phyloP scores from a whole-genome alignment of 2,888 invertebrate genomes.

The Masnerella sp. region DNA sequence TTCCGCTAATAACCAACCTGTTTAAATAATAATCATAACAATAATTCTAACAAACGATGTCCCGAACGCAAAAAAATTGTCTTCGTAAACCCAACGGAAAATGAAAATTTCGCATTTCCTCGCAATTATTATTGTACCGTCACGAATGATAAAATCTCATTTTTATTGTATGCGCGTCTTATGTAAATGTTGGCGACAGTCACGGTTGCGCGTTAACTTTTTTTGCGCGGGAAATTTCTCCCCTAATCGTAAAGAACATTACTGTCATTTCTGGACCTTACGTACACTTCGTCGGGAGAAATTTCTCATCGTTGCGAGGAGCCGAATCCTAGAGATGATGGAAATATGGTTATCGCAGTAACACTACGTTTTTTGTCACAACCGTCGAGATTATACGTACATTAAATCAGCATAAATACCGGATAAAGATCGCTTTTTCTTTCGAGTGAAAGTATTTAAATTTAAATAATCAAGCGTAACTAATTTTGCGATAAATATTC shows the following conservation, averaged over 20 bases:
- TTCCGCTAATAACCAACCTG: neutral
- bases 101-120: neutral
- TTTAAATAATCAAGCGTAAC: constrained; percentile 1
- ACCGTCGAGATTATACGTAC: constrained; percentile 8
- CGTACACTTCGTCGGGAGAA: constrained; percentile 11
- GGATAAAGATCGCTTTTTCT: constrained; percentile 1
- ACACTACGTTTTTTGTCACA: constrained; percentile 5
- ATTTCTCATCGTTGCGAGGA: constrained; percentile 28
- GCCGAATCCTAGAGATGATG: constrained; percentile 8
- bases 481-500: too few relatives aligned
- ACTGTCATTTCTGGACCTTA: constrained; percentile 43
- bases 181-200: constrained; percentile 23
- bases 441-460: constrained; percentile 2
- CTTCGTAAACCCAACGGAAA: neutral
- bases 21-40: too few relatives aligned
- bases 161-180: constrained; percentile 24
- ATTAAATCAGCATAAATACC: constrained; percentile 16
- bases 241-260: constrained; percentile 55
- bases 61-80: neutral
- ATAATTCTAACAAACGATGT: too few relatives aligned
- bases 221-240: constrained; percentile 42
- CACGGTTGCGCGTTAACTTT: constrained; percentile 15
- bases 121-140: neutral
- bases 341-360: constrained; percentile 14
- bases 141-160: constrained; percentile 12